Evolutionary conservation across 1,140 invertebrate genomes (phyloP).

Genomic region (Drosophila saltans): DNA sequence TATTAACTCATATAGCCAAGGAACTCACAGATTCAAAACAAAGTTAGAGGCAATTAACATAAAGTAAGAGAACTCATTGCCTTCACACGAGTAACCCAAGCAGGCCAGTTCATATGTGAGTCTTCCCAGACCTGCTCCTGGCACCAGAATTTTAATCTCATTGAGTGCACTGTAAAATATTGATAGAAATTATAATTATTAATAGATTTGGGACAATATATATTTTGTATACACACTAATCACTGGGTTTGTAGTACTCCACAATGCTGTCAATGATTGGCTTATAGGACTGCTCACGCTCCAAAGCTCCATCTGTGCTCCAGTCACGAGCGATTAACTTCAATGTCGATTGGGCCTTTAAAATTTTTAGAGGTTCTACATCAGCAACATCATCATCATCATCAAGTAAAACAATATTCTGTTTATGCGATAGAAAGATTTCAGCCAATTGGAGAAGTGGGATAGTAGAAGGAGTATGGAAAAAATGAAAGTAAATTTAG

Average conservation of each 20-base stretch:
- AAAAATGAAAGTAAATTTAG: conserved; percentile 22
- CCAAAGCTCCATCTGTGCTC: conserved; percentile 92
- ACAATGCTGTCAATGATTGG: conserved; percentile 95
- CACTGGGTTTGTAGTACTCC: conserved; percentile 87
- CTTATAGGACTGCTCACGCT: conserved; percentile 94
- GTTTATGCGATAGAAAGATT: conserved; percentile 26
- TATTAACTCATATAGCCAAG: too few species aligned
- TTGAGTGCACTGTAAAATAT: conserved; percentile 80
- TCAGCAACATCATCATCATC: conserved; percentile 59
- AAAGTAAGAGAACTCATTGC: conserved; percentile 98
- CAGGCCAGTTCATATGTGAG: conserved; percentile 96
- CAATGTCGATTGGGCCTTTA: conserved; percentile 94
- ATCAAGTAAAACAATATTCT: conserved; percentile 58
- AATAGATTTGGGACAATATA: conserved; percentile 10
- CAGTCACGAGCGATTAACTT: conserved; percentile 98
- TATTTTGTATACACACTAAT: conserved; percentile 60
- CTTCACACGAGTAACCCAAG: conserved; percentile 95
- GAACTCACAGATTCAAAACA: conserved; percentile 92
- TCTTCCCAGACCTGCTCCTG: conserved; percentile 96
- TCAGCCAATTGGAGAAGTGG: conserved; percentile 23
- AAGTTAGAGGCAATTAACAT: conserved; percentile 99
- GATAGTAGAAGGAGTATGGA: conserved; percentile 15
- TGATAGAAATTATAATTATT: not conserved
- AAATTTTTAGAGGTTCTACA: conserved; percentile 82
- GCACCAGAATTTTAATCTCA: conserved; percentile 92